Evolutionary conservation across 2,888 invertebrate genomes (phyloP), one percentile per base, ranked within the genome.

Genomic region (Entomobrya multifasciata): DNA sequence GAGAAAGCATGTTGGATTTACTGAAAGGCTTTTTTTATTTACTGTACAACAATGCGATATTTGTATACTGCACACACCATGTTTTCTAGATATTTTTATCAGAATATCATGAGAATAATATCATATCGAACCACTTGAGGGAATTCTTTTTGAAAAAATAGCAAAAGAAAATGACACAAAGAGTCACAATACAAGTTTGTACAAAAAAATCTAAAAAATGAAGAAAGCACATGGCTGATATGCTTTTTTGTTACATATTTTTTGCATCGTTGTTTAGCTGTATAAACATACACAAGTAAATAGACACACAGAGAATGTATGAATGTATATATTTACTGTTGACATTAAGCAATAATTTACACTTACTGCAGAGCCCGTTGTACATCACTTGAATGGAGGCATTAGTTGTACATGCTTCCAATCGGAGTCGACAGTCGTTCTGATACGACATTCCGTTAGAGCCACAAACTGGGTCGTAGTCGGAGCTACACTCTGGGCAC

Each of bases 301-400:
- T n/a, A n/a, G n/a, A n/a, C n/a, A n/a, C n/a, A n/a, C n/a, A n/a
- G n/a, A n/a, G n/a, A n/a, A n/a, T n/a, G n/a, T n/a, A n/a, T n/a
- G n/a, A n/a, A n/a, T n/a, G n/a, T 57, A 11, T 8, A 22, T 20
- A 1, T 57, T 57, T 25, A 57, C 25, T 62, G 15, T 36, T 22
- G 44, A 36, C 36, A 65, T 36, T n/a, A n/a, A 20, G 15, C 22
- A 65, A 67, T 44, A 22, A 49, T 62, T 44, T 41, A 67, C 78
- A 95, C 96, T 95, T 93, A 96, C 97, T 96, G 94, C 97, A 97
- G 87, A 96, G 95, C 90, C 97, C 97, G 90, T 95, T 94, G 93
- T 97, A 96, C 41, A 96, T 94, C 81, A 97, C 95, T 89, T 94
- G 94, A 91, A 97, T 96, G 92, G 95, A 95, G 25, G 95, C 94